Evolutionary conservation across 2,888 invertebrate species (phyloP), one percentile per base, ranked within the genome.

Genomic region (Drosophila neoperkinsi): DNA sequence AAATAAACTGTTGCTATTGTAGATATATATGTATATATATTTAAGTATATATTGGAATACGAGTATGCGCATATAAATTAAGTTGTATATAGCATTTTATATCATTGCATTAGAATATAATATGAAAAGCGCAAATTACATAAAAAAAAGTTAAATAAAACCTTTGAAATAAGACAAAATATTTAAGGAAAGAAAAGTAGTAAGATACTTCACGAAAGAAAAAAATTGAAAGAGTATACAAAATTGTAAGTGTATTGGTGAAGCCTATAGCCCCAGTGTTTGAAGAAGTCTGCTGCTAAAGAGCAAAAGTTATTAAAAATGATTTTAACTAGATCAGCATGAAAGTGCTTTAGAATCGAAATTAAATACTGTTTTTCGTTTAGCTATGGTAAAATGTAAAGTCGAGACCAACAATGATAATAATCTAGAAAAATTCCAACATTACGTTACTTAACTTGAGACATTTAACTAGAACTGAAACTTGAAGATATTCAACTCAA

Each of bases 61-160:
- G 68, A 83, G 60, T 69, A 88, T 80, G 68, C 77, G 77, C 74
- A 82, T 77, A 79, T 67, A 71, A 71, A 21, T 69, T 62, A 74
- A 66, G 18, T 67, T 56, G 61, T 60, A 70, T 71, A 75, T 75
- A 84, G 30, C 69, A 79, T 64, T 76, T 65, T 74, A 67, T 78
- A 70, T 71, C 60, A 68, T 77, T 69, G 84, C 80, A 79, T 41
- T 51, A 53, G 72, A 73, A 70, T 58, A 75, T 68, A 67, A 50
- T 33, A 70, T 56, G 52, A 79, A 58, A 66, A 76, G 72, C 69
- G 57, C 69, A 79, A 77, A 76, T 51, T 67, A 73, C 66, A 33
- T 43, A 21, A 67, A 66, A 43, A 43, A 9, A 64, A 41, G 10
- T 41, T 16, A 49, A 36, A 25, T 36, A 49, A 46, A 43, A 16